phyloP scores from a whole-genome alignment of 2,797 vertebrate species.

The Darevskia nairensis region DNA sequence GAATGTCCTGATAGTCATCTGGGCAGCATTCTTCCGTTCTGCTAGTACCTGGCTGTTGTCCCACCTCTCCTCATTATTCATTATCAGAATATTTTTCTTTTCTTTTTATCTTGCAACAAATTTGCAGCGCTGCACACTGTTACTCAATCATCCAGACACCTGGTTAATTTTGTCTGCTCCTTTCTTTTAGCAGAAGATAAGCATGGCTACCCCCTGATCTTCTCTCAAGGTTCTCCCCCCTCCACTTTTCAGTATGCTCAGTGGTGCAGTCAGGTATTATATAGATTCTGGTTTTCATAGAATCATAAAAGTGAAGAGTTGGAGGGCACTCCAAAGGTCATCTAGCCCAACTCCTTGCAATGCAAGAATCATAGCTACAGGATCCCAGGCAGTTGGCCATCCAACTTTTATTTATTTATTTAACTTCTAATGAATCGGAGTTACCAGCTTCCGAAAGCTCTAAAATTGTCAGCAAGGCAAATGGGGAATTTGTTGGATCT shows the following conservation, averaged over 20 bases:
- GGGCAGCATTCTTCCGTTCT: not conserved
- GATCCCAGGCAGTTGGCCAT: no score
- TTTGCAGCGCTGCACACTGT: not conserved
- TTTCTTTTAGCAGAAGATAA: not conserved
- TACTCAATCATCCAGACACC: not conserved
- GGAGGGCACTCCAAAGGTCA: no score
- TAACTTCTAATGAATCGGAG: no score
- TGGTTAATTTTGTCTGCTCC: not conserved
- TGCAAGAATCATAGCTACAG: no score
- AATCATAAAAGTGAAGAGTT: no score
- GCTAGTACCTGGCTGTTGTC: not conserved
- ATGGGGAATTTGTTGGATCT: no score
- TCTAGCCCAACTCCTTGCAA: no score
- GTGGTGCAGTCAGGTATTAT: not conserved
- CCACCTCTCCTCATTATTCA: not conserved
- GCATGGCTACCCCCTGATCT: not conserved
- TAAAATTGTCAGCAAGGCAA: no score
- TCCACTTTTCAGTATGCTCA: not conserved
- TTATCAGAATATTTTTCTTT: not conserved
- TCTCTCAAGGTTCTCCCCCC: not conserved
- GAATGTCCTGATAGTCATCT: not conserved
- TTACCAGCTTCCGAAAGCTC: no score
- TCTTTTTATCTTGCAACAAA: not conserved
- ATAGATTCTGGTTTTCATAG: not conserved
- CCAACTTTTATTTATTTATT: no score